These are phyloP conservation scores for Plusia festucae DNA, from an alignment of 2,888 invertebrate genomes.

Conservation along the genomic window DNA sequence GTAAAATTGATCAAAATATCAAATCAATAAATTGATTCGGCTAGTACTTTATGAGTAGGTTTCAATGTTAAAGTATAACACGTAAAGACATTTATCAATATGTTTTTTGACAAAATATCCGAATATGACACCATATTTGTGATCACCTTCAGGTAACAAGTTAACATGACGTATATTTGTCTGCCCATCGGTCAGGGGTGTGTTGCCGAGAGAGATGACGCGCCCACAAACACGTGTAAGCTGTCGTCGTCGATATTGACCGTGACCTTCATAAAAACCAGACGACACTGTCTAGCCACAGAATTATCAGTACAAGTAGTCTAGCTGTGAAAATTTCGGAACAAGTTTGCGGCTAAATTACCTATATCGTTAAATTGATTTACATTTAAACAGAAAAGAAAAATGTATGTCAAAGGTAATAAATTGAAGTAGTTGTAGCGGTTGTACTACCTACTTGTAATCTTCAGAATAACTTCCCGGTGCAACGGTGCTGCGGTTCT, in stretches of 20 bases:
- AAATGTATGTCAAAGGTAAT: no score
- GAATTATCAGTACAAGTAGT: background rate
- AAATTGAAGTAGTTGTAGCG: no score
- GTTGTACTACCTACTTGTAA: no score
- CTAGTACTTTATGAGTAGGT: background rate
- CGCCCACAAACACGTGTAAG: constrained; percentile 32
- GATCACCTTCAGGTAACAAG: background rate
- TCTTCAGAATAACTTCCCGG: no score
- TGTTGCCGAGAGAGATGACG: constrained; percentile 21
- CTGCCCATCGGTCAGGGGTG: constrained; percentile 29
- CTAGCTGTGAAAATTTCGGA: background rate
- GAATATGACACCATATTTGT: background rate
- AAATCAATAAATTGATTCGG: background rate
- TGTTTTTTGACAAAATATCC: background rate
- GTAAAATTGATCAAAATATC: background rate
- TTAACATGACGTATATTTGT: background rate
- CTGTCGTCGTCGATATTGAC: constrained; percentile 15
- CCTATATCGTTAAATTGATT: no score
- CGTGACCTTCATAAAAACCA: constrained; percentile 20
- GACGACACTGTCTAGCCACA: background rate
- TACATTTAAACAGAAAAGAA: no score
- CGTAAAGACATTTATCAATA: no score
- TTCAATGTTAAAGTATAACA: no score
- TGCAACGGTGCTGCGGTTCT: no score
- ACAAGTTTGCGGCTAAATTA: background rate